phyloP scores from a whole-genome alignment of 2,113 vertebrate species.

The Phasianus colchicus region DNA sequence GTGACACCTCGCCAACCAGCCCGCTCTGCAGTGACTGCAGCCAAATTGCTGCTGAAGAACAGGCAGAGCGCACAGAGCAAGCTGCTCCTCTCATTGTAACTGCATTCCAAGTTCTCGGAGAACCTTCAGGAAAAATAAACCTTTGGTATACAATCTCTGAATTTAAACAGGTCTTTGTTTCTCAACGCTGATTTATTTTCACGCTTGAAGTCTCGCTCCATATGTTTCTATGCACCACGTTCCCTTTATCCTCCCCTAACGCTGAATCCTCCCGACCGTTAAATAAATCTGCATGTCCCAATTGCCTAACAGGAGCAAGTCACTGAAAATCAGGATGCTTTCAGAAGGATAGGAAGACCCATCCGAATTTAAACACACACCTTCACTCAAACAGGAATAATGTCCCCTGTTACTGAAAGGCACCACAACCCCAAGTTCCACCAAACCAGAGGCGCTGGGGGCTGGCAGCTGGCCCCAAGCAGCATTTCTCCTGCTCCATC shows the following conservation, averaged over 20 bases:
- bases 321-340: not conserved
- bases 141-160: not conserved
- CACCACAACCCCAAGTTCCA: not conserved
- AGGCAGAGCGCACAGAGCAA: not conserved
- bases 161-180: slow-evolving; percentile 24
- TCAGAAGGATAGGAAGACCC: not conserved
- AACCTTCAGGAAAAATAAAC: not conserved
- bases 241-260: not conserved
- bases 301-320: not conserved
- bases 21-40: not conserved
- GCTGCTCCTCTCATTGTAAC: not conserved
- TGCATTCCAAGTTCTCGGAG: not conserved
- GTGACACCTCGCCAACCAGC: not conserved
- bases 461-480: not conserved
- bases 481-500: not conserved
- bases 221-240: not conserved
- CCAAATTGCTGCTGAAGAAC: not conserved
- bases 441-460: not conserved
- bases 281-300: not conserved
- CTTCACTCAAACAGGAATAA: not conserved
- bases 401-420: not conserved
- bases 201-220: not conserved
- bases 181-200: not conserved
- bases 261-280: not conserved
- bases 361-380: not conserved